Conservation (phyloP, 2,888 invertebrate species). For the Dorcus hopei region DNA sequence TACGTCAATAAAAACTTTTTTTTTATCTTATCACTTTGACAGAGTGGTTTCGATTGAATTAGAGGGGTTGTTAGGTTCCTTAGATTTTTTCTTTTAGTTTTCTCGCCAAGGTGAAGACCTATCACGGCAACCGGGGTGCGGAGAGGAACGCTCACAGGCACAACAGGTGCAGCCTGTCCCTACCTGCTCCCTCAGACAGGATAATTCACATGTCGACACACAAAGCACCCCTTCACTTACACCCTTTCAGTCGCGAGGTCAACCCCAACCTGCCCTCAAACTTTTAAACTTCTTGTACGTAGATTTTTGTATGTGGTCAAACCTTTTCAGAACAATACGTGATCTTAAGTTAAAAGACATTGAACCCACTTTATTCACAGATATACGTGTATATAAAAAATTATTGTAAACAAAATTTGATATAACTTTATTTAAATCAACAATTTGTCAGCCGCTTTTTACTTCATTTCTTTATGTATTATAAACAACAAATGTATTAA, state of each 20-base stretch:
- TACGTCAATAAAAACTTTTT: no score
- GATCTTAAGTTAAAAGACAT: no score
- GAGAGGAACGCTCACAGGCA: conserved; percentile 26
- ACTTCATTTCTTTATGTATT: no score
- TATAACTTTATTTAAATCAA: no score
- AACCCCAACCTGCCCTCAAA: conserved; percentile 27
- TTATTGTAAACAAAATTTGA: no score
- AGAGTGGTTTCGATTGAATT: background rate
- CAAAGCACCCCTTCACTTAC: conserved; percentile 35
- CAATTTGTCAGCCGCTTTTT: no score
- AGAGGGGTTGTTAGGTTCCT: background rate
- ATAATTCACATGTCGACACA: conserved; percentile 45
- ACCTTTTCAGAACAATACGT: no score
- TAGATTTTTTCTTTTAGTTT: conserved; percentile 5
- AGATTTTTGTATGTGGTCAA: no score
- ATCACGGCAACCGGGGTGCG: conserved; percentile 9
- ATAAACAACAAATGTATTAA: no score
- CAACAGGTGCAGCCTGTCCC: conserved; percentile 44
- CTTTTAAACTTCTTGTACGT: conserved; percentile 2
- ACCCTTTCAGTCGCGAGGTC: conserved; percentile 36
- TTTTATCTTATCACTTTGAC: background rate
- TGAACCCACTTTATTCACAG: no score
- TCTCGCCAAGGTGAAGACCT: conserved; percentile 7
- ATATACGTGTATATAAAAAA: no score
- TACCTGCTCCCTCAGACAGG: conserved; percentile 41